These are phyloP conservation scores for Enteromius treurensis DNA, from an alignment of 2,797 vertebrate species.

Conservation along the genomic window DNA sequence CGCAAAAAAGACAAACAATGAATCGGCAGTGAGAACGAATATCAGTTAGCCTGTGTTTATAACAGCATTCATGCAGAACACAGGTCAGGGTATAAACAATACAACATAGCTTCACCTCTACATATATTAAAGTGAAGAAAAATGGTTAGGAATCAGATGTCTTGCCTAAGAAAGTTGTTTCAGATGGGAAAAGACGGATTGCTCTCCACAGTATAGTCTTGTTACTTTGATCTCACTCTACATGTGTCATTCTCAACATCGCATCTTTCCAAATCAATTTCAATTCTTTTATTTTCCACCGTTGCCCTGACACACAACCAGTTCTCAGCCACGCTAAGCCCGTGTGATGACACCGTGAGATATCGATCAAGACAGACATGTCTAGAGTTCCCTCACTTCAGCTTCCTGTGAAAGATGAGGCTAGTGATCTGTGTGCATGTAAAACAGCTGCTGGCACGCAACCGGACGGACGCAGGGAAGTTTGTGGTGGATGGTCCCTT, in stretches of 20 bases:
- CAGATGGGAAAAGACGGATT: conserved; percentile 1
- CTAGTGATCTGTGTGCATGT: background rate
- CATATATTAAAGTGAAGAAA: background rate
- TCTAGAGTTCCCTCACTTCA: background rate
- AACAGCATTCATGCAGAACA: conserved; percentile 13
- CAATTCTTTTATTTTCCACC: conserved; percentile 23
- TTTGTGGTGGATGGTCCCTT: background rate
- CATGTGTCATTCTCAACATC: conserved; percentile 13
- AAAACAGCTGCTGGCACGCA: background rate
- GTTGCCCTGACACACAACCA: background rate
- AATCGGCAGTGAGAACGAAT: background rate
- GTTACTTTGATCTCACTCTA: conserved; percentile 9
- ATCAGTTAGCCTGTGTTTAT: conserved; percentile 31
- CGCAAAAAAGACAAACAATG: conserved; percentile 28
- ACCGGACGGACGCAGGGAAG: background rate
- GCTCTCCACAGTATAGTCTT: conserved; percentile 6
- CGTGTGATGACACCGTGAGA: conserved; percentile 15
- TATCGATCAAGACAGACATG: conserved; percentile 29
- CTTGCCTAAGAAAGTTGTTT: background rate
- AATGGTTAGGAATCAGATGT: background rate
- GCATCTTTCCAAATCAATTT: conserved; percentile 15
- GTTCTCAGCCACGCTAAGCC: background rate
- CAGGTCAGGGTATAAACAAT: conserved; percentile 8
- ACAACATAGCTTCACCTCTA: background rate
- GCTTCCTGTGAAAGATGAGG: conserved; percentile 32